phyloP scores from a whole-genome alignment of 2,888 invertebrate species.

The Spisula subtruncata region DNA sequence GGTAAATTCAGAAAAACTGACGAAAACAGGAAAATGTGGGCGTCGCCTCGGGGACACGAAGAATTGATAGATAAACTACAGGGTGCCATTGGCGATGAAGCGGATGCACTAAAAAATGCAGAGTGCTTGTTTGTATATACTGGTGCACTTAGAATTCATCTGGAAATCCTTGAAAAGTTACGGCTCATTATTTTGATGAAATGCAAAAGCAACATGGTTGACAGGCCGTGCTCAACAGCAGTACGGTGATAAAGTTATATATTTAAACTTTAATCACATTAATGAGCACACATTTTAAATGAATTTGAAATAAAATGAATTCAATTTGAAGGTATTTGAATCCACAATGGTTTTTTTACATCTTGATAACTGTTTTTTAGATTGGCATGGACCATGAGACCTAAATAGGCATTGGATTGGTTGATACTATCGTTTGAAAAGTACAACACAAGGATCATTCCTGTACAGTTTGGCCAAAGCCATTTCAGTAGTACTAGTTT shows the following conservation, averaged over 20 bases:
- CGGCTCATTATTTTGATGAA: slow-evolving; percentile 19
- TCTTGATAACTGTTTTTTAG: too few species aligned
- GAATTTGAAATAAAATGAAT: not conserved
- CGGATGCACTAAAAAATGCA: not conserved
- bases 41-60: not conserved
- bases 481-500: too few species aligned
- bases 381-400: too few species aligned
- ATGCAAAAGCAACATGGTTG: not conserved
- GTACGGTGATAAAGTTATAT: not conserved
- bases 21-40: not conserved
- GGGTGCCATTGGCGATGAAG: not conserved
- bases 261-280: not conserved
- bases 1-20: not conserved
- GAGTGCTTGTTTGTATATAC: not conserved
- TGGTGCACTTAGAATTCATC: not conserved
- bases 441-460: too few species aligned
- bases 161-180: not conserved
- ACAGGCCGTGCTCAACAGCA: not conserved
- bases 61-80: not conserved
- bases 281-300: not conserved
- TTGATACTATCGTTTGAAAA: too few species aligned
- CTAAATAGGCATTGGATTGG: too few species aligned
- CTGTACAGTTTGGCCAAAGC: too few species aligned
- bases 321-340: not conserved
- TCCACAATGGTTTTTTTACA: too few species aligned